phyloP scores from a whole-genome alignment of 2,888 invertebrate genomes.

The Rambutsinella grinnellia region DNA sequence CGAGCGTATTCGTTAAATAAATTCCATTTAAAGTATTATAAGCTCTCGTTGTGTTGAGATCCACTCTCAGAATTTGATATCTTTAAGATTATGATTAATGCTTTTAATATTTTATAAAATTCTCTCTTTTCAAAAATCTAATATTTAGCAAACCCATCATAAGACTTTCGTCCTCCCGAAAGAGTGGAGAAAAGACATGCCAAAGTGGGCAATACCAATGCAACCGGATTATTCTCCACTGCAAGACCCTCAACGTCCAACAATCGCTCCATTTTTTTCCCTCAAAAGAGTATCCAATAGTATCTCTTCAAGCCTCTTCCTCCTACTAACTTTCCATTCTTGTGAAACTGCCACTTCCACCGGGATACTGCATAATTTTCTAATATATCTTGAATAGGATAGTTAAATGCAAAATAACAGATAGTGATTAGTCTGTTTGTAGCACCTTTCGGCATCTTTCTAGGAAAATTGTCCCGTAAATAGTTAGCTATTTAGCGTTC shows the following conservation, averaged over 20 bases:
- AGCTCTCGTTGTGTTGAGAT: conserved; percentile 39
- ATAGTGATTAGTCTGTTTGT: background rate
- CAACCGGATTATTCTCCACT: conserved; percentile 27
- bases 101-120: too few relatives aligned
- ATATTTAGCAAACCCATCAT: conserved; percentile 55
- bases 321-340: background rate
- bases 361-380: background rate
- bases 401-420: background rate
- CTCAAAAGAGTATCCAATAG: background rate
- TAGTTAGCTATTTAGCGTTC: background rate
- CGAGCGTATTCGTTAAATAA: conserved; percentile 47
- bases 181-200: conserved; percentile 62
- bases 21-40: conserved; percentile 50
- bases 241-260: conserved; percentile 23
- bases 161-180: conserved; percentile 40
- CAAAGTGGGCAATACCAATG: conserved; percentile 59
- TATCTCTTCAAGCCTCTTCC: background rate
- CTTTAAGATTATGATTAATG: too few relatives aligned
- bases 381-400: background rate
- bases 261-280: conserved; percentile 20
- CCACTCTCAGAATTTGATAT: conserved; percentile 60
- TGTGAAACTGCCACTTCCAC: background rate
- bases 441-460: too few relatives aligned
- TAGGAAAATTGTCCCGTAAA: too few relatives aligned
- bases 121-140: too few relatives aligned